Conservation (phyloP, 1,140 invertebrate species). For the Colletes gigas region DNA sequence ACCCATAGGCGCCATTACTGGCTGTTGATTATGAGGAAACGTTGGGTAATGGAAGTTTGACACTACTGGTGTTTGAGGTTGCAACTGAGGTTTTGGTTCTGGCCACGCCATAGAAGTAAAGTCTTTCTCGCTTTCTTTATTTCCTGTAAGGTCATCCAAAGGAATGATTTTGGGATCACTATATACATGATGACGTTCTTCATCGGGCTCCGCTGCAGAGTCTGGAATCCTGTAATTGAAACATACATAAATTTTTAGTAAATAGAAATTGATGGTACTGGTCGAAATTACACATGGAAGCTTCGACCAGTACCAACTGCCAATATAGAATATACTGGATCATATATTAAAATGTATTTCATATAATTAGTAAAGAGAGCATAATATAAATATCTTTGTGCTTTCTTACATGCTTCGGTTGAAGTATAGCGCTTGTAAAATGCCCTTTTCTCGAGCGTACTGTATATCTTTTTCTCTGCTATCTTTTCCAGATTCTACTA, state of each 20-base stretch:
- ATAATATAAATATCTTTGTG: slow-evolving; percentile 50
- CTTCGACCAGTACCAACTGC: too few relatives aligned
- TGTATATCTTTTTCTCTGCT: slow-evolving; percentile 94
- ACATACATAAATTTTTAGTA: slow-evolving; percentile 22
- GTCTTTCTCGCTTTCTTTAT: slow-evolving; percentile 89
- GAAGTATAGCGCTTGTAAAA: slow-evolving; percentile 93
- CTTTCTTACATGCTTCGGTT: slow-evolving; percentile 86
- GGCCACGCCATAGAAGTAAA: slow-evolving; percentile 89
- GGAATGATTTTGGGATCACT: slow-evolving; percentile 92
- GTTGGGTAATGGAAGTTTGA: slow-evolving; percentile 68
- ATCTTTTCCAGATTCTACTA: slow-evolving; percentile 87
- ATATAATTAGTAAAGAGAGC: not conserved
- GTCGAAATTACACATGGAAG: too few relatives aligned
- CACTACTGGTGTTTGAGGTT: slow-evolving; percentile 71
- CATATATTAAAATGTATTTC: too few relatives aligned
- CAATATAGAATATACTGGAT: too few relatives aligned
- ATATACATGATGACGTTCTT: slow-evolving; percentile 87
- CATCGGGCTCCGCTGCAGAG: slow-evolving; percentile 91
- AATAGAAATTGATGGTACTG: not conserved
- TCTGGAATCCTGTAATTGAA: slow-evolving; percentile 87
- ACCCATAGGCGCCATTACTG: slow-evolving; percentile 63
- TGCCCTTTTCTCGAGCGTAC: slow-evolving; percentile 90
- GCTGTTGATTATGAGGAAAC: slow-evolving; percentile 74
- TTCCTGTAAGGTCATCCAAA: slow-evolving; percentile 91
- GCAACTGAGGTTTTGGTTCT: slow-evolving; percentile 85